phyloP scores from a whole-genome alignment of 1,140 invertebrate species.

The Manduca sexta region DNA sequence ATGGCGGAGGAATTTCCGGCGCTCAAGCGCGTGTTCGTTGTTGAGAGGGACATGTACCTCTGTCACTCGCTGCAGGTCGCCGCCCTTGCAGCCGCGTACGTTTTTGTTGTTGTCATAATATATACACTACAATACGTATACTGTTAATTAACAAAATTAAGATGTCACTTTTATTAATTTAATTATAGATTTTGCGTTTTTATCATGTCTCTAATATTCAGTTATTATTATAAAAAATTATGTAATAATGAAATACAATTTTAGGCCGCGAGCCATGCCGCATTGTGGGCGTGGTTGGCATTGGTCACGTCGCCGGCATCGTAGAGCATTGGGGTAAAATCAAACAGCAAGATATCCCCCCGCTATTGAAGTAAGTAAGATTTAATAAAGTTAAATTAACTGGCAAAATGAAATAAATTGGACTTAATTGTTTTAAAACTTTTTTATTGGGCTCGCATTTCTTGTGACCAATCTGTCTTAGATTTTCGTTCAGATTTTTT shows the following conservation, averaged over 20 bases:
- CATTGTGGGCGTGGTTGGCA: slow-evolving; percentile 96
- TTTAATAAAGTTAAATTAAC: no score
- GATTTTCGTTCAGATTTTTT: no score
- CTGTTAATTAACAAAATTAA: no score
- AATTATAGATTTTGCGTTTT: no score
- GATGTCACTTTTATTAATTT: no score
- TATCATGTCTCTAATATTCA: no score
- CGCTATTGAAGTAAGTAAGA: slow-evolving; percentile 74
- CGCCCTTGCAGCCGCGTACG: slow-evolving; percentile 70
- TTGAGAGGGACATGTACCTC: slow-evolving; percentile 93
- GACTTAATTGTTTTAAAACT: no score
- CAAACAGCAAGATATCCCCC: slow-evolving; percentile 74
- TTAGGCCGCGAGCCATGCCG: slow-evolving; percentile 69
- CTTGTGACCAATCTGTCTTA: no score
- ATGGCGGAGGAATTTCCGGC: slow-evolving; percentile 95
- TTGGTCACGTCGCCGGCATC: slow-evolving; percentile 94
- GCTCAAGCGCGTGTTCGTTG: slow-evolving; percentile 92
- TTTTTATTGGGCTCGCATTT: no score
- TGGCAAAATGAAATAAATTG: no score
- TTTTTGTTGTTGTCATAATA: slow-evolving; percentile 13
- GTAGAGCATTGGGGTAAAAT: slow-evolving; percentile 88
- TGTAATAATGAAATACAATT: slow-evolving; percentile 1
- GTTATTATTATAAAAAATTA: no score
- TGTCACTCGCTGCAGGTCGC: slow-evolving; percentile 90
- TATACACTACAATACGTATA: no score